phyloP scores from a whole-genome alignment of 2,113 vertebrate species.

The Ariopsis seemanni region DNA sequence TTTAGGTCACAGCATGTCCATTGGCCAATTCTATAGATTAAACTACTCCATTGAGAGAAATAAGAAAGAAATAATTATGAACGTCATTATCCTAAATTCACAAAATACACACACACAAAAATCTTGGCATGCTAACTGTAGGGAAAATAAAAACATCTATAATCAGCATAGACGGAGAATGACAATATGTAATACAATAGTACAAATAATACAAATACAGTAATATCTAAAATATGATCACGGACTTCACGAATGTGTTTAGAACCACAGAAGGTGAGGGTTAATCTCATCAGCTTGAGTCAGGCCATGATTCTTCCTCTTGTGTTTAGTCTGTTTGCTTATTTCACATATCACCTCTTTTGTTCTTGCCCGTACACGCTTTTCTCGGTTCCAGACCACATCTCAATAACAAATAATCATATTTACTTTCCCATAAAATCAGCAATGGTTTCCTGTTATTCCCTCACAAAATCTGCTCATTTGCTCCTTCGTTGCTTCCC shows the following conservation, averaged over 20 bases:
- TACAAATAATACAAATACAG: slow-evolving; percentile 31
- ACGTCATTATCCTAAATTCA: not conserved
- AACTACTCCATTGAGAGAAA: not conserved
- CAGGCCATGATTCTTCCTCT: slow-evolving; percentile 3
- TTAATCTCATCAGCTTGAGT: slow-evolving; percentile 40
- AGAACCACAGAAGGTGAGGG: slow-evolving; percentile 1
- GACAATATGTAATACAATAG: slow-evolving; percentile 30
- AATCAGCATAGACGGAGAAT: slow-evolving; percentile 16
- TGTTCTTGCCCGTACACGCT: not conserved
- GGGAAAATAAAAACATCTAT: not conserved
- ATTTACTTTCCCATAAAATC: slow-evolving; percentile 66
- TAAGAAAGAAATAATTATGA: not conserved
- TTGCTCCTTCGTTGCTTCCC: slow-evolving; percentile 63
- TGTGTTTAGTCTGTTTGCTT: slow-evolving; percentile 22
- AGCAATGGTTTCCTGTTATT: slow-evolving; percentile 61
- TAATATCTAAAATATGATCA: slow-evolving; percentile 26
- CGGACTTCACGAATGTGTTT: slow-evolving; percentile 35
- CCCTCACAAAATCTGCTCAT: slow-evolving; percentile 55
- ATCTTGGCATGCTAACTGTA: slow-evolving; percentile 29
- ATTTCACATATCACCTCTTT: slow-evolving; percentile 32
- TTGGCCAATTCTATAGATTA: not conserved
- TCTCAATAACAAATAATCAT: slow-evolving; percentile 51
- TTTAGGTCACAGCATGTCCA: not conserved
- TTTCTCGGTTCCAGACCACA: slow-evolving; percentile 20
- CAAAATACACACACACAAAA: not conserved